Evolutionary conservation across 1,140 invertebrate genomes (phyloP), one percentile per base, ranked within the genome.

Genomic region (Tyrophagus putrescentiae): DNA sequence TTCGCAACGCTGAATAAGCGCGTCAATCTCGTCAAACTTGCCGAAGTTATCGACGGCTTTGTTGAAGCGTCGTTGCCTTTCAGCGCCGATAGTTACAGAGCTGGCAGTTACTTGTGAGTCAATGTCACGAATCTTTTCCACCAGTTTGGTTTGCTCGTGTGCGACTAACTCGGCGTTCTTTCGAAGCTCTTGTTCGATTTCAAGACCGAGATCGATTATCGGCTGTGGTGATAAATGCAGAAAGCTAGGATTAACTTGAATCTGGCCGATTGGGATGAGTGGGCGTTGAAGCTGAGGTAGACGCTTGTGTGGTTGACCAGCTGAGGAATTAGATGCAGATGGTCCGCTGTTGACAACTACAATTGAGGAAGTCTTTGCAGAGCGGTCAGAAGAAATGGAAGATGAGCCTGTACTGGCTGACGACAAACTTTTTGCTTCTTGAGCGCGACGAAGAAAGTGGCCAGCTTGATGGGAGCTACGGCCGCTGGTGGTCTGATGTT

Each of bases 261-360:
- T 45, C 28, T 62, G 56, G 13, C 61, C 56, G 1, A 62, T 45
- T 7, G 61, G 61, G n/a, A 62, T 59, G 25, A 62, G 28, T 48
- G 61, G 61, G 36, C 25, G 13, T n/a, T 16, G 31, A 16, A 54
- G 39, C 39, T 54, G 9, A 7, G 4, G 28, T 9, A 27, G 25
- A 23, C n/a, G 39, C 21, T 29, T 33, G n/a, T 54, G 11, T 1
- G 13, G 5, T n/a, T 11, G 25, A 54, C 11, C n/a, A n/a, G 31
- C 13, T 13, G 1, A 32, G 23, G 13, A 16, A 11, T 13, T 1
- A 31, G 16, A 21, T 25, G 13, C 11, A 3, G 13, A 11, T 54
- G 52, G 52, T 54, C 27, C 52, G 13, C 13, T 13, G 25, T 54
- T 54, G 3, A 54, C 52, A 1, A 54, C 27, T 2, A 54, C 52